Conservation (phyloP, 2,113 vertebrate genomes). For the Ceyx melanurus region DNA sequence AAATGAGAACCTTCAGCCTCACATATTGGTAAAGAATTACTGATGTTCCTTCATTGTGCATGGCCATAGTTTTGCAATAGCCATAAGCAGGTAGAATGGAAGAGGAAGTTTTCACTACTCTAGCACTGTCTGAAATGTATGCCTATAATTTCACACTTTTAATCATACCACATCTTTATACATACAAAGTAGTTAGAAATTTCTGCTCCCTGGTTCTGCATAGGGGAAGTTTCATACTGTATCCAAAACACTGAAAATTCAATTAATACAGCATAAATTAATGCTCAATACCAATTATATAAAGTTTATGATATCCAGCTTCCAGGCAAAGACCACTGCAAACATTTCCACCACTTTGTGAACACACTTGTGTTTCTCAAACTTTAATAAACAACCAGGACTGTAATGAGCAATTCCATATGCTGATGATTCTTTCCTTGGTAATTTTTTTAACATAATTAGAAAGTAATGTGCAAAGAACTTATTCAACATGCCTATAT, state of each 20-base stretch:
- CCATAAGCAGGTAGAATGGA: background rate
- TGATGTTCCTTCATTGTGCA: background rate
- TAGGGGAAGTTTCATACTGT: conserved; percentile 46
- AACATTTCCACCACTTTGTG: conserved; percentile 54
- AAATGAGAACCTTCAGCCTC: background rate
- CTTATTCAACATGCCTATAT: background rate
- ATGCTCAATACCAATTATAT: conserved; percentile 59
- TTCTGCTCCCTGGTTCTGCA: conserved; percentile 31
- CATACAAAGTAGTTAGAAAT: conserved; percentile 37
- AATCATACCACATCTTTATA: conserved; percentile 43
- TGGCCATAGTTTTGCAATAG: background rate
- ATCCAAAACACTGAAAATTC: conserved; percentile 60
- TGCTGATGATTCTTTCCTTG: background rate
- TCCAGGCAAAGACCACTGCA: conserved; percentile 31
- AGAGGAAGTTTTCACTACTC: background rate
- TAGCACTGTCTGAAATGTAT: background rate
- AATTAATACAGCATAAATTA: conserved; percentile 62
- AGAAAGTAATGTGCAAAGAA: background rate
- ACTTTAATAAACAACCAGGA: conserved; percentile 55
- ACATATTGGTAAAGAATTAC: background rate
- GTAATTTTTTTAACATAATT: background rate
- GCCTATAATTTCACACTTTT: conserved; percentile 35
- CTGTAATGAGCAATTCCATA: background rate
- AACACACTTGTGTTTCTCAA: conserved; percentile 20
- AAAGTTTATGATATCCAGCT: conserved; percentile 60